These are phyloP conservation scores for Pristionchus fissidentatus DNA, from an alignment of 2,888 invertebrate species.

Conservation along the genomic window DNA sequence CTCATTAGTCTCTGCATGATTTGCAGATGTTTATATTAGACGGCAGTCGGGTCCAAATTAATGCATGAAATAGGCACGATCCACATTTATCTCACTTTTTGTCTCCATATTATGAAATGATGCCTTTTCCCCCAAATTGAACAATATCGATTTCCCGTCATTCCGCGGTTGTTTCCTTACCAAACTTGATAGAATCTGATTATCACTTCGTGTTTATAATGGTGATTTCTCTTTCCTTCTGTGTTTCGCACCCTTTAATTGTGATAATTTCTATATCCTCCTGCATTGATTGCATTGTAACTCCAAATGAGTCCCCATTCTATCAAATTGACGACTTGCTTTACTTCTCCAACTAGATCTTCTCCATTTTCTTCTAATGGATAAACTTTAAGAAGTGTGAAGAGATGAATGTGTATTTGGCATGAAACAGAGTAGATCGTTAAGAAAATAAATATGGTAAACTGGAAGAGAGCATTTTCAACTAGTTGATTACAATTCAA, in stretches of 20 bases:
- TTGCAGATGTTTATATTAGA: neutral
- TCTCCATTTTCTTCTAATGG: neutral
- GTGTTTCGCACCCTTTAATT: neutral
- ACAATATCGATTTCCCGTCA: neutral
- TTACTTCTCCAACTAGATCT: constrained; percentile 5
- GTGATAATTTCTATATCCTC: constrained; percentile 9
- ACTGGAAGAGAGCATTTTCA: too few relatives aligned
- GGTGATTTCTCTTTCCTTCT: neutral
- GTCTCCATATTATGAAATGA: neutral
- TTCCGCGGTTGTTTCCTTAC: neutral
- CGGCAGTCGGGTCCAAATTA: neutral
- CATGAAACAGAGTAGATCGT: too few relatives aligned
- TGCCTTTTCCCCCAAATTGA: neutral
- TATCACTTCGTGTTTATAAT: neutral
- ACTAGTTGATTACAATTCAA: too few relatives aligned
- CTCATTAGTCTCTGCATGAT: neutral
- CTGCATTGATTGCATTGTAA: constrained; percentile 20
- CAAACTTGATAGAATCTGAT: neutral
- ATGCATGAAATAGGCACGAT: constrained; percentile 17
- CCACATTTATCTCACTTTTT: neutral
- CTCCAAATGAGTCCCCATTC: neutral
- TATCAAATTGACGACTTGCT: neutral
- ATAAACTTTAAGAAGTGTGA: too few relatives aligned
- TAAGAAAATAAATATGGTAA: too few relatives aligned
- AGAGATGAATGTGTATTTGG: too few relatives aligned